These are phyloP conservation scores for Achroia grisella DNA, from an alignment of 1,140 invertebrate species.

Conservation along the genomic window DNA sequence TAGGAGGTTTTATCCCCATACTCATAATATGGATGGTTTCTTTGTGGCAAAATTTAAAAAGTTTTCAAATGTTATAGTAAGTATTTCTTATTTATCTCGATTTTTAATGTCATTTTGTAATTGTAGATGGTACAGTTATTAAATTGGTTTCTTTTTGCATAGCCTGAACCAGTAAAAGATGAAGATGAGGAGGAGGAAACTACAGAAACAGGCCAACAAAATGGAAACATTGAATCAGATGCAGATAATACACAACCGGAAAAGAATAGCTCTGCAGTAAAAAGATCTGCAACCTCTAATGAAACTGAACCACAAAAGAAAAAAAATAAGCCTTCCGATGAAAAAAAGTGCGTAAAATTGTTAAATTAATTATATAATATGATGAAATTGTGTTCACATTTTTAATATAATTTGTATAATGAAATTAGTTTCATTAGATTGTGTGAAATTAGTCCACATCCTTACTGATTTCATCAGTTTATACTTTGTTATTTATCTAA, in stretches of 20 bases:
- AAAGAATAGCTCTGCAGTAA: conserved; percentile 46
- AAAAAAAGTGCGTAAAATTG: conserved; percentile 11
- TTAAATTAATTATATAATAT: no score
- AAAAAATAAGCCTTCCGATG: conserved; percentile 32
- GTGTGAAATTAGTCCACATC: no score
- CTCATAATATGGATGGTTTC: conserved; percentile 99
- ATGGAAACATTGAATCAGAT: conserved; percentile 32
- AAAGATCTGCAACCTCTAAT: conserved; percentile 32
- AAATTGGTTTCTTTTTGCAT: conserved; percentile 16
- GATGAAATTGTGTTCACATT: background rate
- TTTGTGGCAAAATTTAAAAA: conserved; percentile 99
- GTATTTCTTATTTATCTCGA: conserved; percentile 19
- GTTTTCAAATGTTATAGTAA: conserved; percentile 88
- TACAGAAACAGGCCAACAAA: conserved; percentile 18
- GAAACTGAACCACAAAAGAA: conserved; percentile 30
- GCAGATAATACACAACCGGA: conserved; percentile 21
- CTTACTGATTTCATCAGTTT: no score
- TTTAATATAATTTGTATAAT: no score
- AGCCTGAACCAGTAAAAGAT: conserved; percentile 70
- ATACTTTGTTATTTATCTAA: no score
- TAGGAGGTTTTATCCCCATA: conserved; percentile 96
- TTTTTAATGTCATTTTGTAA: background rate
- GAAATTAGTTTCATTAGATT: no score
- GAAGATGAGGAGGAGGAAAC: conserved; percentile 68
- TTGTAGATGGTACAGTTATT: background rate